Evolutionary conservation across 2,797 vertebrate genomes (phyloP), one percentile per base, ranked within the genome.

Genomic region (Poecilia gillii): DNA sequence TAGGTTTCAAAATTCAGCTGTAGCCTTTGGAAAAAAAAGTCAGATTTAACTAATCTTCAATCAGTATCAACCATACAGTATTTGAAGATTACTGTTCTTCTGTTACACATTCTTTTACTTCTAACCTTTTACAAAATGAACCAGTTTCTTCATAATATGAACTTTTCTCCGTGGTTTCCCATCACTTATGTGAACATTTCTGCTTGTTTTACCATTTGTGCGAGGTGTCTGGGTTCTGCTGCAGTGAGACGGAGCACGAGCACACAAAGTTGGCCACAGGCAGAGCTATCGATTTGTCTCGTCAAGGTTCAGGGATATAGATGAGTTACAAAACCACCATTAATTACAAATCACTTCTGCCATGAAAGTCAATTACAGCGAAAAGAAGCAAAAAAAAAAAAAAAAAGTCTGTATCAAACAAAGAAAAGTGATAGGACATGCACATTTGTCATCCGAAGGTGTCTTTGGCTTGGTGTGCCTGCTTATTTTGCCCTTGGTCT

Each of bases 311-410:
- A 92, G 88, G 85, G 86, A 90, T 94, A 95, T 91, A 95, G 89
- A 93, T 92, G 92, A 94, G 91, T 91, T 91, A 92, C 90, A 95
- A 95, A 95, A 93, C 90, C 91, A 87, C 86, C 87, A 93, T 96
- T 96, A 95, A 95, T 96, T 95, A 95, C 93, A 93, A 93, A 94
- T 95, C 90, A 90, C 91, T 94, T 92, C 85, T 94, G 90, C 94
- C 92, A 90, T 93, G 92, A 94, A 94, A 94, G 92, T 95, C 91
- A 90, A 94, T 95, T 89, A 91, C 82, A 91, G 81, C 25, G 75
- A 88, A 93, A 92, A 89, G 82, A 78, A 77, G 83, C 82, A 87
- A 81, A 90, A 76, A 57, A 87, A 81, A 33, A 33, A 33, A 33
- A 75, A 53, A 64, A 23, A 92, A 89, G 86, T 90, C 85, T 82